Percentiles rank a stretch among this genome's conserved stretches.
phyloP scores from a whole-genome alignment of 2,113 vertebrate species.

The Galbula dea region DNA sequence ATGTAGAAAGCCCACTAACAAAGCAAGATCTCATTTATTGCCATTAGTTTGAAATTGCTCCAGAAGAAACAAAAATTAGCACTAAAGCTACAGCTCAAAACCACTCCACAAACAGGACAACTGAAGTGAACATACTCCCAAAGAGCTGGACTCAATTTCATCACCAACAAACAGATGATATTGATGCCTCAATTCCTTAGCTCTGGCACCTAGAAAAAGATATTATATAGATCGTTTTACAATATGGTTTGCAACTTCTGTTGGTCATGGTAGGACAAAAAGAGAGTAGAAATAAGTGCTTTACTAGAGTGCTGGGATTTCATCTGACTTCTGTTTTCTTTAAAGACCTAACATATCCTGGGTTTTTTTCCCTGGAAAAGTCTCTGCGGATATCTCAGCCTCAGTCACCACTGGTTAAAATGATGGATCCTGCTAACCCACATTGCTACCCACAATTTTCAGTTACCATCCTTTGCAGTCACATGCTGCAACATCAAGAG shows the following conservation, averaged over 20 bases:
- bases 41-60: rapidly evolving
- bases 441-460: neutral
- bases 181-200: neutral
- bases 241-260: rapidly evolving
- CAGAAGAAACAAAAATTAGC: neutral
- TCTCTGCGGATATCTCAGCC: neutral
- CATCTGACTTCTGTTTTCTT: neutral
- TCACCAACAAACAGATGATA: neutral
- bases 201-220: neutral
- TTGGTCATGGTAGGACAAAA: neutral
- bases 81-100: neutral
- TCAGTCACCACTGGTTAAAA: neutral
- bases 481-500: neutral
- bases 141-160: neutral
- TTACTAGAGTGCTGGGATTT: neutral
- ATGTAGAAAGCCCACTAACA: neutral
- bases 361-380: neutral
- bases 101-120: neutral
- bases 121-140: neutral
- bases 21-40: neutral
- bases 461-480: neutral
- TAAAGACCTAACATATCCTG: neutral
- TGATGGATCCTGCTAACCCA: rapidly evolving
- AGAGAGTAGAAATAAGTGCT: neutral
- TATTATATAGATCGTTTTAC: neutral